These are phyloP conservation scores for Xanthorhoe spadicearia DNA, from an alignment of 2,888 invertebrate species.

Conservation along the genomic window DNA sequence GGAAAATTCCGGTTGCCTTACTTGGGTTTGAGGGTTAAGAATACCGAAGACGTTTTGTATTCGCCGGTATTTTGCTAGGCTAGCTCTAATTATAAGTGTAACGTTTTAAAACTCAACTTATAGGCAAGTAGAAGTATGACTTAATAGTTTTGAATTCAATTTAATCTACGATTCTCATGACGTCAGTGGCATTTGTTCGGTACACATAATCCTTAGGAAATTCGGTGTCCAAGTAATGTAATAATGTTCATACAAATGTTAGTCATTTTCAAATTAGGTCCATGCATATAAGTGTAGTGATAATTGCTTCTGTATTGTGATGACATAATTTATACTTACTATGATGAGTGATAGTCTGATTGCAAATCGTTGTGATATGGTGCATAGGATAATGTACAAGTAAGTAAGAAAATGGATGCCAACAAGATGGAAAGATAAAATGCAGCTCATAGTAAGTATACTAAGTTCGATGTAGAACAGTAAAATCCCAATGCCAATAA, in stretches of 20 bases:
- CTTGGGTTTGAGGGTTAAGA: conserved; percentile 24
- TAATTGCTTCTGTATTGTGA: conserved; percentile 38
- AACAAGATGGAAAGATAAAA: conserved; percentile 34
- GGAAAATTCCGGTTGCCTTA: conserved; percentile 27
- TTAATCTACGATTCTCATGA: conserved; percentile 9
- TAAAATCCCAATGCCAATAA: conserved; percentile 53
- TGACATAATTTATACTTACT: conserved; percentile 41
- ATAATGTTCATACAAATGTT: conserved; percentile 17
- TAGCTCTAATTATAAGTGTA: conserved; percentile 27
- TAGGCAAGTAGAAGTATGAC: conserved; percentile 46
- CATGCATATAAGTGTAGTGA: conserved; percentile 37
- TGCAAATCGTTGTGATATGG: conserved; percentile 40
- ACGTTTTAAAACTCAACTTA: conserved; percentile 42
- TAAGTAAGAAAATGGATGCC: conserved; percentile 39
- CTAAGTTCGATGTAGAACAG: conserved; percentile 47
- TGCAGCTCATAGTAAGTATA: conserved; percentile 51
- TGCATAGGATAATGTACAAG: conserved; percentile 38
- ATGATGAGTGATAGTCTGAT: conserved; percentile 42
- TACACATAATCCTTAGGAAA: conserved; percentile 24
- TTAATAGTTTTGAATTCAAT: conserved; percentile 28
- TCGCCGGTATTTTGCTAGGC: conserved; percentile 31
- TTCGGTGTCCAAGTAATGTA: conserved; percentile 21
- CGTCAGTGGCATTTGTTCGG: conserved; percentile 21
- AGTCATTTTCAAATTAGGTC: conserved; percentile 26
- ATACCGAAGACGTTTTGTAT: conserved; percentile 26